These are phyloP conservation scores for Alfaro cultratus DNA, from an alignment of 2,797 vertebrate species.

Conservation along the genomic window DNA sequence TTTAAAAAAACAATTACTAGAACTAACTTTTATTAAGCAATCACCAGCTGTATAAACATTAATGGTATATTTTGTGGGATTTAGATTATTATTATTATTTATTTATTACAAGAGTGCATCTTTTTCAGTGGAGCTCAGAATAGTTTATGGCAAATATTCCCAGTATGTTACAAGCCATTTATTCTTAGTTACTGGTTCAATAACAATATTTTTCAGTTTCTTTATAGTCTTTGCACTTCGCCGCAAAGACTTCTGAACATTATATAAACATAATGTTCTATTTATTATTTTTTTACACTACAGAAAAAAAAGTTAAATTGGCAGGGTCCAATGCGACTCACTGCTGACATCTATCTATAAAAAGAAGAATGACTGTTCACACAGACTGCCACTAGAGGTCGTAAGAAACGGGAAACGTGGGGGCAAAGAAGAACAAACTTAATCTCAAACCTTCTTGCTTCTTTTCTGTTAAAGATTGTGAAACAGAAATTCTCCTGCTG, in stretches of 20 bases:
- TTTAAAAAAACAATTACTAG: background rate
- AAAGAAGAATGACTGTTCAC: conserved; percentile 28
- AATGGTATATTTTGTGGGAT: background rate
- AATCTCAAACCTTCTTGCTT: background rate
- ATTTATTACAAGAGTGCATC: background rate
- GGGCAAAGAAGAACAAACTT: background rate
- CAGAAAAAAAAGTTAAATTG: background rate
- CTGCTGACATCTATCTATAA: background rate
- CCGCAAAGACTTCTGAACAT: no score
- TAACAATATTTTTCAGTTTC: background rate
- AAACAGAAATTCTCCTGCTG: background rate
- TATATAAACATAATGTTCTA: background rate
- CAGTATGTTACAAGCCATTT: background rate
- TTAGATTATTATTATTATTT: background rate
- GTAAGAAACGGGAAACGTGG: conserved; percentile 11
- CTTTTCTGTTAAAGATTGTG: background rate
- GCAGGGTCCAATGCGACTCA: background rate
- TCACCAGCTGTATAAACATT: background rate
- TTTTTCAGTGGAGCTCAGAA: background rate
- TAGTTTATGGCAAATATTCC: background rate
- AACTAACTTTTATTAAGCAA: background rate
- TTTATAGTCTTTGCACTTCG: background rate
- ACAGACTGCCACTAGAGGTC: conserved; percentile 53
- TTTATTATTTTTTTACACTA: background rate
- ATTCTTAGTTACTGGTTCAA: background rate